Conservation (phyloP, 2,113 vertebrate genomes). For the Lichenostomus cassidix region DNA sequence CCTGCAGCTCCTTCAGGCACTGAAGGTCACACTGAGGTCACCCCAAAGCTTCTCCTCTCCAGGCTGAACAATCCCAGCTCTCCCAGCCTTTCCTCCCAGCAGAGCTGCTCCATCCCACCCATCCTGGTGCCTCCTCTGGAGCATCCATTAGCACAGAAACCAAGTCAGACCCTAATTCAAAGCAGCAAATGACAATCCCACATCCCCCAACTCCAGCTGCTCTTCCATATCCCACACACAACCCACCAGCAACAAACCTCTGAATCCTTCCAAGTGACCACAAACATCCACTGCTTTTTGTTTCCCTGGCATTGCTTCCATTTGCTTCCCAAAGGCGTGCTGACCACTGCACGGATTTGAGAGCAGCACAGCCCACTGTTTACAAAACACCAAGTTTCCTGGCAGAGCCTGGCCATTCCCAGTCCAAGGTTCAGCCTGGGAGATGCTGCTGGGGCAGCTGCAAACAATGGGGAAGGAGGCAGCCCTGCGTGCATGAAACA, state of each 20-base stretch:
- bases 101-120: neutral
- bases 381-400: slow-evolving; percentile 27
- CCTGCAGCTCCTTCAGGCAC: neutral
- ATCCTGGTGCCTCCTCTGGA: neutral
- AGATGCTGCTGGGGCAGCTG: neutral
- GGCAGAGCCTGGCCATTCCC: neutral
- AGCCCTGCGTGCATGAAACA: neutral
- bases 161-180: neutral
- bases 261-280: slow-evolving; percentile 11
- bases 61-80: neutral
- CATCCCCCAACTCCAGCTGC: neutral
- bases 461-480: neutral
- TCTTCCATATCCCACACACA: neutral
- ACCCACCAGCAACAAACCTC: neutral
- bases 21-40: neutral
- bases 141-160: neutral
- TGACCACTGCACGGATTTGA: slow-evolving; percentile 27
- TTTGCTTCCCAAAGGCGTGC: neutral
- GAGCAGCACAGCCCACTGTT: slow-evolving; percentile 11
- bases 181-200: neutral
- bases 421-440: neutral
- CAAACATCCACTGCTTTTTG: slow-evolving; percentile 8
- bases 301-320: slow-evolving; percentile 9
- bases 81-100: neutral
- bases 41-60: neutral